Conservation (phyloP, 2,113 vertebrate species). For the Cyprinus carpio region DNA sequence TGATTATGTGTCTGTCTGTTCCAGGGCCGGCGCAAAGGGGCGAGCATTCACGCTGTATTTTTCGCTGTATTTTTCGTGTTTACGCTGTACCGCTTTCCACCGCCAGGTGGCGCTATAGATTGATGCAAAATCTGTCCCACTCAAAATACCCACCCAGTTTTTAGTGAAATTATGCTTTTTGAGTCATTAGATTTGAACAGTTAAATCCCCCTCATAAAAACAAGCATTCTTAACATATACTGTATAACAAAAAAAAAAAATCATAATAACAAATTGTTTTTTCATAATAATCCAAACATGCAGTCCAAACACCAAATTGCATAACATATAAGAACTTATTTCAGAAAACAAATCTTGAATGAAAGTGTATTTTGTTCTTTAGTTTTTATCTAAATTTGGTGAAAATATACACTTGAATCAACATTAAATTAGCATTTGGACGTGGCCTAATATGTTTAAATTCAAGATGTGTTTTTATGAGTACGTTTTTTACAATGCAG, state of each 20-base stretch:
- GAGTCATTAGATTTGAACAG: neutral
- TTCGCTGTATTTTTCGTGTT: neutral
- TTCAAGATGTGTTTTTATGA: neutral
- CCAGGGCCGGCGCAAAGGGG: no score
- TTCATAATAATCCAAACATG: neutral
- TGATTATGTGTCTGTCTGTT: neutral
- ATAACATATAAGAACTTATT: neutral
- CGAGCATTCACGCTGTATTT: no score
- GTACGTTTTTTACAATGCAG: neutral
- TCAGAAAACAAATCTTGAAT: neutral
- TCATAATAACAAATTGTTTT: no score
- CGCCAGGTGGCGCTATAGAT: slow-evolving; percentile 59
- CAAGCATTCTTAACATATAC: no score
- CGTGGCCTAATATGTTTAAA: neutral
- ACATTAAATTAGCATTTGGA: neutral
- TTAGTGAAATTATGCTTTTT: slow-evolving; percentile 24
- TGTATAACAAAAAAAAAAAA: no score
- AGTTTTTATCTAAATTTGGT: neutral
- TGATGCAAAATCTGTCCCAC: neutral
- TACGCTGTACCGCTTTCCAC: neutral
- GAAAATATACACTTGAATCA: neutral
- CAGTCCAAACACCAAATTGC: neutral
- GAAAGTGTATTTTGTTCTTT: neutral
- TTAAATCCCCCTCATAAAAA: neutral
- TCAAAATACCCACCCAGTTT: neutral